Conservation (phyloP, 2,888 invertebrate genomes). For the Drosophila fulvimacula region DNA sequence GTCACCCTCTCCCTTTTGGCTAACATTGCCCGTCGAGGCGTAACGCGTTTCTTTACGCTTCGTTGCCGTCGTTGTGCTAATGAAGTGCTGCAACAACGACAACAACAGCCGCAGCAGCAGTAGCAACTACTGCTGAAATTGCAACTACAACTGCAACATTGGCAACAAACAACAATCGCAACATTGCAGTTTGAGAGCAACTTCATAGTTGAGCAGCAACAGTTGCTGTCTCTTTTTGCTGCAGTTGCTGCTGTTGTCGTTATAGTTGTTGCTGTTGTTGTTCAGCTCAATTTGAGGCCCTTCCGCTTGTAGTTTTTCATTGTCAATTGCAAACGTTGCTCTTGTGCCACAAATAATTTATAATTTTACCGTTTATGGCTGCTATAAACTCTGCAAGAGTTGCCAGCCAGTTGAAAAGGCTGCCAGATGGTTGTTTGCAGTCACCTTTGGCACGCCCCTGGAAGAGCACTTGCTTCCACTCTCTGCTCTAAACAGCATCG, state of each 20-base stretch:
- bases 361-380: neutral
- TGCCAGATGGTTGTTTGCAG: constrained; percentile 2
- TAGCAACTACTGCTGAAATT: constrained; percentile 31
- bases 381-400: constrained; percentile 7
- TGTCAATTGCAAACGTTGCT: constrained; percentile 14
- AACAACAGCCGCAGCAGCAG: constrained; percentile 23
- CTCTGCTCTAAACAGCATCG: neutral
- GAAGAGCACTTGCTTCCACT: neutral
- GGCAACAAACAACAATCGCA: constrained; percentile 34
- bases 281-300: constrained; percentile 15
- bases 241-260: constrained; percentile 3
- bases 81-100: constrained; percentile 68
- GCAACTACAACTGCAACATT: constrained; percentile 36
- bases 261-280: constrained; percentile 2
- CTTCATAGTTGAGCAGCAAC: constrained; percentile 15
- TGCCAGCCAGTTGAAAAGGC: neutral
- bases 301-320: constrained; percentile 23
- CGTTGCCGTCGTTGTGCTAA: constrained; percentile 70
- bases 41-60: constrained; percentile 68
- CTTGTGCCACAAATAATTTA: constrained; percentile 17
- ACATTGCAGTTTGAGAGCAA: constrained; percentile 34
- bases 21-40: constrained; percentile 62
- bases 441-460: neutral
- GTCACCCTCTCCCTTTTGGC: constrained; percentile 22
- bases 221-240: constrained; percentile 10